Base-by-base conservation (phyloP, 2,797 vertebrate species). In the Alca torda region DNA sequence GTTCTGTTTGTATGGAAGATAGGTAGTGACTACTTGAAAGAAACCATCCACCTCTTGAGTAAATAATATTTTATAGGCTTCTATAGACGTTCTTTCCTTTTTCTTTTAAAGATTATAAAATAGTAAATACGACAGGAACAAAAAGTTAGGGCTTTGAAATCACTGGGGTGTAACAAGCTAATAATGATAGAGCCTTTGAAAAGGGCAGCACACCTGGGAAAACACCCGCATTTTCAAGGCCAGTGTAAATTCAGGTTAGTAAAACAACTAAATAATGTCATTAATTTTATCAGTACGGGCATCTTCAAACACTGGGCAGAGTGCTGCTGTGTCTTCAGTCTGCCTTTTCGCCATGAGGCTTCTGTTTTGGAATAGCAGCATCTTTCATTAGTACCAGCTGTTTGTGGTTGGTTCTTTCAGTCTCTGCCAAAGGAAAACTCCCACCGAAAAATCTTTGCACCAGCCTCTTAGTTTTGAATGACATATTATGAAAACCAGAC, bases 1-100 rank as follows among this genome's bases (percentile, higher is more conserved):
- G 59, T 93, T 83, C 64, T 78, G 1, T 90, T 87, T 84, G 51
- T 91, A n/a, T 82, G 70, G 54, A 70, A 88, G 51, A 48, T 70
- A 17, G 51, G 63, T 67, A 78, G 85, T 12, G 51, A 23, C 59
- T 96, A 70, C 79, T 94, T 63, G 76, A 88, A 88, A 93, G 73
- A 69, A 93, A 73, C 39, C n/a, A 67, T 72, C 50, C 17, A 65
- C 63, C 63, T 75, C 37, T 74, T 28, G 70, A 89, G 76, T 90
- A 94, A 97, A 95, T 96, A 93, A 67, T 79, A 56, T 86, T 96
- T 94, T 95, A 87, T 48, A 75, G 54, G 16, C 69, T 89, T 63
- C 61, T 65, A 8, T 33, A 85, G 59, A 25, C 17, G 84, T 82
- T 18, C 25, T 86, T 63, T 79, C 35, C 16, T 50, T 59, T 89